Evolutionary conservation across 2,888 invertebrate genomes (phyloP).

Genomic region (Agriopis aurantiaria): DNA sequence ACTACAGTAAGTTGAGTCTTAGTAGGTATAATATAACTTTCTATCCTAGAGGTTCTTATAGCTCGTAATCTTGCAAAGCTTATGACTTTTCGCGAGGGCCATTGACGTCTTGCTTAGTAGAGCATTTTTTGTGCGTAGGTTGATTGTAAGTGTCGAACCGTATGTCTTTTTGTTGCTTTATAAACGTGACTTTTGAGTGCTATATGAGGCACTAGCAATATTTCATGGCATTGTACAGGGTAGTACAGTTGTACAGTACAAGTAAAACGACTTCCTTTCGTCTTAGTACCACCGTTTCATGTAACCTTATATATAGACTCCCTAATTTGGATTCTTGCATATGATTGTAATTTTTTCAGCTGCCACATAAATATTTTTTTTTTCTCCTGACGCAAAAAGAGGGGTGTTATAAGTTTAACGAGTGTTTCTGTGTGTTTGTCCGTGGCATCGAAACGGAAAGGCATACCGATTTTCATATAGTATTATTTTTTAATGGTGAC

Average conservation of each 20-base stretch:
- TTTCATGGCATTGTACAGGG: too few species aligned
- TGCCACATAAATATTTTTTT: background rate
- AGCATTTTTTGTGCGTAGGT: background rate
- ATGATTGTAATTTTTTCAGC: background rate
- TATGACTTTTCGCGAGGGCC: background rate
- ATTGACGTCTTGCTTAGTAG: slow-evolving; percentile 1
- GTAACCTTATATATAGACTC: background rate
- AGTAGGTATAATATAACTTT: background rate
- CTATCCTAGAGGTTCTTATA: background rate
- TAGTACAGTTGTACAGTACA: too few species aligned
- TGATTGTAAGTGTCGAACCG: background rate
- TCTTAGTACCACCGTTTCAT: too few species aligned
- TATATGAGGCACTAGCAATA: slow-evolving; percentile 1
- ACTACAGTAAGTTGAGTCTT: too few species aligned
- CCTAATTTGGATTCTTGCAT: background rate
- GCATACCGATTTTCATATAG: too few species aligned
- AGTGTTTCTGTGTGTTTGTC: too few species aligned
- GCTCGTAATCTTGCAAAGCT: background rate
- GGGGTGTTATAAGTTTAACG: too few species aligned
- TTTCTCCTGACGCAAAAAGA: too few species aligned
- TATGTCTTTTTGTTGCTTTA: slow-evolving; percentile 3
- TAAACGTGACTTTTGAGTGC: slow-evolving; percentile 2
- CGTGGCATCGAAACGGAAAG: too few species aligned
- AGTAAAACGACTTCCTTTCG: too few species aligned
- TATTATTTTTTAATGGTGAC: too few species aligned